Base-by-base conservation (phyloP, 2,888 invertebrate genomes). In the Tinea trinotella region DNA sequence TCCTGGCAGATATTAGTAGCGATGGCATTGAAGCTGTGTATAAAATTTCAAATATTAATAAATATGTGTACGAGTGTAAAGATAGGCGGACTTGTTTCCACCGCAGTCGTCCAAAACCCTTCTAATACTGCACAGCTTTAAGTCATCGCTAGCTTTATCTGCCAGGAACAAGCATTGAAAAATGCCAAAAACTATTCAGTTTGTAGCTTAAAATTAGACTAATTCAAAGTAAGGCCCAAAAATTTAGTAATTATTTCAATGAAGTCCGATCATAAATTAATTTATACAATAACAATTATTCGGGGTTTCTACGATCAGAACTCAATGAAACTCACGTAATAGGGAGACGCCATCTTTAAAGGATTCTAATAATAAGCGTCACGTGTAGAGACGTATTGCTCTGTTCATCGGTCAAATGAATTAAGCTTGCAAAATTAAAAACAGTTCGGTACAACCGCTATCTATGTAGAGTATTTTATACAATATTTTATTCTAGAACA, bases 381-480 rank as follows among this genome's bases (percentile, higher is more conserved):
- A 15, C 13, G 9, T n/a, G 9, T 24, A 24, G 24, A 24, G 9
- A 24, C 5, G 15, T 40, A 15, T 30, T 13, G n/a, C 13, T 13
- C 6, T 30, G 7, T 30, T n/a, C 30, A 30, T 40, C 40, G 13
- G 18, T 48, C 6, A 2, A 48, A 40, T n/a, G n/a, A 40, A 40
- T 48, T 19, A 30, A 54, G 44, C 46, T 20, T 24, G 24, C 54
- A 54, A 19, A 9, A 22, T 13, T 49, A 17, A 49, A 49, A 10
- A 17, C 10, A 54, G 30, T 55, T 73, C 77, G 74, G 68, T 71
- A 71, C 66, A 75, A 68, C 74, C 60, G 67, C 71, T 67, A 76
- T 65, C 77, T 81, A 80, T 71, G 68, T 71, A 49, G 78, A 81
- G 77, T 80, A 81, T 79, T 74, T 71, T 54, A 71, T 81, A 82